Conservation (phyloP, 2,888 invertebrate genomes). For the Linnaemya tessellans region DNA sequence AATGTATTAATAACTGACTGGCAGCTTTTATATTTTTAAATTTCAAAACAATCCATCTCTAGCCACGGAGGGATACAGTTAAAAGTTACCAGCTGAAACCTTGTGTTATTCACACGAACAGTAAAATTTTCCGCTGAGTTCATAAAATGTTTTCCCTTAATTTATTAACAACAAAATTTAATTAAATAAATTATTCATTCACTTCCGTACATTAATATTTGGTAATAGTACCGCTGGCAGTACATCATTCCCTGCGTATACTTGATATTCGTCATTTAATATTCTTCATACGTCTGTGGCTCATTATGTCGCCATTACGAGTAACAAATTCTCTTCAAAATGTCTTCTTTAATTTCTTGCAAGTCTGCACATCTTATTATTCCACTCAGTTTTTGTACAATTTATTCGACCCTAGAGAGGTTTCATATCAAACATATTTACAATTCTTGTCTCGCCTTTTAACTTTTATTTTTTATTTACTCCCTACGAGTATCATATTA, state of each 20-base stretch:
- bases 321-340: not conserved
- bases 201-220: too few species aligned
- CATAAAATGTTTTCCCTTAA: too few species aligned
- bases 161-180: too few species aligned
- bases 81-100: too few species aligned
- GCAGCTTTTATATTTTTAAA: too few species aligned
- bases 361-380: not conserved
- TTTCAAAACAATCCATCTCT: too few species aligned
- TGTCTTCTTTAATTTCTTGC: not conserved
- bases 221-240: too few species aligned
- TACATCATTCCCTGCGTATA: not conserved
- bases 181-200: too few species aligned
- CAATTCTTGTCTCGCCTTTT: slow-evolving; percentile 32
- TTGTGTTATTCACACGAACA: too few species aligned
- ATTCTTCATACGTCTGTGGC: slow-evolving; percentile 6
- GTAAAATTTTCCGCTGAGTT: too few species aligned
- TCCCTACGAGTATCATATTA: not conserved
- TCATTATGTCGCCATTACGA: not conserved
- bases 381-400: not conserved
- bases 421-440: not conserved
- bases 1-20: too few species aligned
- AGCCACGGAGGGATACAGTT: too few species aligned
- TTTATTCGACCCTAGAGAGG: slow-evolving; percentile 21
- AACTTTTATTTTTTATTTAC: not conserved
- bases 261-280: not conserved